phyloP scores from a whole-genome alignment of 2,888 invertebrate species.

The Drosophila cognata region DNA sequence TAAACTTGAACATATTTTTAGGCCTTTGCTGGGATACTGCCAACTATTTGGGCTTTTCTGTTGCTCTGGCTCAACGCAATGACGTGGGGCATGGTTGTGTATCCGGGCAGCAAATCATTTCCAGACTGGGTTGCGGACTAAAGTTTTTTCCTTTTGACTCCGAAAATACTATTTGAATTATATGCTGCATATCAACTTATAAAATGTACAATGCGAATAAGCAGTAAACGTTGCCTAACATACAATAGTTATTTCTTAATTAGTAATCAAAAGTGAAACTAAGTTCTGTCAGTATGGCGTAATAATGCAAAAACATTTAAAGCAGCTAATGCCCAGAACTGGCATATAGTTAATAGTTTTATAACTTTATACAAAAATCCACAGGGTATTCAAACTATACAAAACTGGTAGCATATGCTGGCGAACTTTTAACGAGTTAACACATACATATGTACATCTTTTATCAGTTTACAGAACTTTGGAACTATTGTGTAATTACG shows the following conservation, averaged over 20 bases:
- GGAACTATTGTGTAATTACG: too few species aligned
- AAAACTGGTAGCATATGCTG: too few species aligned
- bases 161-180: not conserved
- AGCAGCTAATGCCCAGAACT: too few species aligned
- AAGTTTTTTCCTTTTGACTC: not conserved
- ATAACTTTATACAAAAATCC: too few species aligned
- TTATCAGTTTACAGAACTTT: too few species aligned
- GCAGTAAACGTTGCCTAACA: not conserved
- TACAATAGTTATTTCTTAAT: not conserved
- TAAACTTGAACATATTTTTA: conserved; percentile 4
- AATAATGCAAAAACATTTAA: not conserved
- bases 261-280: not conserved
- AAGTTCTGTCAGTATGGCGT: not conserved
- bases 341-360: too few species aligned
- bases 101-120: conserved; percentile 35
- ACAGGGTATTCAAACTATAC: too few species aligned
- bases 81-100: conserved; percentile 52
- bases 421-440: too few species aligned
- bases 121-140: conserved; percentile 43
- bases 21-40: conserved; percentile 57
- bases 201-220: too few species aligned
- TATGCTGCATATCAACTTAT: not conserved
- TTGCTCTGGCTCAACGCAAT: conserved; percentile 29
- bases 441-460: too few species aligned
- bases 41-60: conserved; percentile 41